Percentiles rank a stretch among this genome's conserved stretches.
These are phyloP conservation scores for Matsumyia berberina DNA, from an alignment of 2,888 invertebrate genomes.

Conservation along the genomic window DNA sequence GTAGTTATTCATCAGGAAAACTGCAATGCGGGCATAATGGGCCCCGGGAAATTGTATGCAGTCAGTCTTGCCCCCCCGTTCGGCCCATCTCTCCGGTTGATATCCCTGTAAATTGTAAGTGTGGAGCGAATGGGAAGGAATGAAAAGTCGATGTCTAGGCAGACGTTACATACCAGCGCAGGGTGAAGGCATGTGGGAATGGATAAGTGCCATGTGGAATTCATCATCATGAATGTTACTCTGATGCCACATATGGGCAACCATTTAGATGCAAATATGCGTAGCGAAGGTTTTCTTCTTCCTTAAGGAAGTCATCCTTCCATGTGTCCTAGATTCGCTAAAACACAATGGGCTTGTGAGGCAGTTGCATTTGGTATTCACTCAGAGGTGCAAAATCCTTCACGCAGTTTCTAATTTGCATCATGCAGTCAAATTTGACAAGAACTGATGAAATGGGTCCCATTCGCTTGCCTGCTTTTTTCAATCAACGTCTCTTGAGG, in stretches of 20 bases:
- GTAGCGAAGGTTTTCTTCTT: constrained; percentile 3
- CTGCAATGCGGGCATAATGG: constrained; percentile 75
- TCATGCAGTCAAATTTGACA: no score
- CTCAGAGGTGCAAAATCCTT: no score
- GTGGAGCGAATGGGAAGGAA: constrained; percentile 64
- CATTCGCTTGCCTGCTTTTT: no score
- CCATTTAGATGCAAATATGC: constrained; percentile 47
- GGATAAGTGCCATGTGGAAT: constrained; percentile 31
- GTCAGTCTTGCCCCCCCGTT: constrained; percentile 4
- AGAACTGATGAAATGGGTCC: no score
- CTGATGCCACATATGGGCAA: constrained; percentile 12
- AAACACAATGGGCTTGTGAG: constrained; percentile 8
- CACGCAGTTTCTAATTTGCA: no score
- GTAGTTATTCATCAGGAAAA: constrained; percentile 74
- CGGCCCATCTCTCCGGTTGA: constrained; percentile 3
- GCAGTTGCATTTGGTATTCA: constrained; percentile 1
- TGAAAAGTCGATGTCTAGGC: constrained; percentile 58
- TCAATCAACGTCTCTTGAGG: no score
- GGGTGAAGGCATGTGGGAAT: no score
- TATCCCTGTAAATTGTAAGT: constrained; percentile 61
- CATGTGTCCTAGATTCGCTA: constrained; percentile 11
- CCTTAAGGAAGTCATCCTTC: neutral
- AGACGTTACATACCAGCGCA: neutral
- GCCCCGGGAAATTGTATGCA: constrained; percentile 73
- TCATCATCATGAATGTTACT: constrained; percentile 62